These are phyloP conservation scores for Plebejus melissa DNA, from an alignment of 2,888 invertebrate genomes.

Conservation along the genomic window DNA sequence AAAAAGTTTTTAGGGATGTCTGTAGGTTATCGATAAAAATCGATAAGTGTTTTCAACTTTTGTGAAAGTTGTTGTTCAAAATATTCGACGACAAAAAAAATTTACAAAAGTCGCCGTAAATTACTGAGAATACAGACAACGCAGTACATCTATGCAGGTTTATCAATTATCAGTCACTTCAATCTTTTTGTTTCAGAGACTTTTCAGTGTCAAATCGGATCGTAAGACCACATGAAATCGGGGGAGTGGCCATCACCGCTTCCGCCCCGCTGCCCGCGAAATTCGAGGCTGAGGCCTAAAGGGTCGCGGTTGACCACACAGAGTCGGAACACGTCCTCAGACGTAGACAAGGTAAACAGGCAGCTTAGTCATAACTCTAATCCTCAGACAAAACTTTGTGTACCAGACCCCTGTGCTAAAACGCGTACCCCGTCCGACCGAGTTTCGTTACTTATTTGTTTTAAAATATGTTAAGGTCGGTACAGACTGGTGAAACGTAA, in stretches of 20 bases:
- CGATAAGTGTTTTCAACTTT: background rate
- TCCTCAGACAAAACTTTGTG: background rate
- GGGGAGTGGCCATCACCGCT: no score
- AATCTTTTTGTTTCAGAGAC: background rate
- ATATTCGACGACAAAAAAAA: no score
- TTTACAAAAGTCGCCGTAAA: no score
- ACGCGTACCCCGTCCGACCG: background rate
- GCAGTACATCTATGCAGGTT: no score
- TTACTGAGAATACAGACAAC: no score
- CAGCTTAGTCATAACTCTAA: background rate
- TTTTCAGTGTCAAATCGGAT: background rate
- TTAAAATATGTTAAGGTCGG: background rate
- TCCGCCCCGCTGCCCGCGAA: no score
- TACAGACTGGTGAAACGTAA: no score
- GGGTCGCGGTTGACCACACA: background rate
- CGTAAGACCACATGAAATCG: background rate
- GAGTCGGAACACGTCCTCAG: background rate
- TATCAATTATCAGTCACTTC: no score
- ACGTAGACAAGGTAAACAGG: background rate
- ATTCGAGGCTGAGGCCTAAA: background rate
- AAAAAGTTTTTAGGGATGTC: background rate
- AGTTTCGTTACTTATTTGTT: constrained; percentile 17
- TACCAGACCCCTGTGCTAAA: background rate
- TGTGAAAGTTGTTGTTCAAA: no score
- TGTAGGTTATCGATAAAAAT: background rate